Percentiles rank a stretch among this genome's conserved stretches.
phyloP scores from a whole-genome alignment of 2,113 vertebrate genomes.

The Buteo buteo region DNA sequence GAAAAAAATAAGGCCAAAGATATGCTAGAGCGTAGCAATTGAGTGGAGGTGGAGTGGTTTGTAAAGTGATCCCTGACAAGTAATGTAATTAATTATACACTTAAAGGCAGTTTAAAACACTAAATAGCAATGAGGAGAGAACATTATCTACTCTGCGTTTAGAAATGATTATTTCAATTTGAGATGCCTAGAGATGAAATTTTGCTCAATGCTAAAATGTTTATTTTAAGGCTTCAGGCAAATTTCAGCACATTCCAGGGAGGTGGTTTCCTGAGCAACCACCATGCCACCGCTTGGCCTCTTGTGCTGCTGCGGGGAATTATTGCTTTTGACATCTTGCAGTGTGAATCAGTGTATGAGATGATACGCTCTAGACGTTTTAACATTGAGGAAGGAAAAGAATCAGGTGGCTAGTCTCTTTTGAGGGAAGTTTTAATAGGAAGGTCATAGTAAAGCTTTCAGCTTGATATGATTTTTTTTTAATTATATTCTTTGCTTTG shows the following conservation, averaged over 20 bases:
- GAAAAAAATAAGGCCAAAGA: neutral
- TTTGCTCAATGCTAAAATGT: neutral
- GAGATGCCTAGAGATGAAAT: neutral
- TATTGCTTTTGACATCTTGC: neutral
- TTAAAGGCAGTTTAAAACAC: neutral
- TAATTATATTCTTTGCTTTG: neutral
- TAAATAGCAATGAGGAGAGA: neutral
- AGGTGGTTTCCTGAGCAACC: slow-evolving; percentile 16
- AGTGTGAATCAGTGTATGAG: neutral
- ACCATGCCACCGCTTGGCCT: accelerated
- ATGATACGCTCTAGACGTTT: accelerated
- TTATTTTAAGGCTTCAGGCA: slow-evolving; percentile 18
- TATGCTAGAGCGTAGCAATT: neutral
- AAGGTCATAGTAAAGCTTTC: neutral
- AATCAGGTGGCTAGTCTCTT: neutral
- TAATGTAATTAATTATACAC: neutral
- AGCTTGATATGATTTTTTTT: neutral
- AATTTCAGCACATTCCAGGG: neutral
- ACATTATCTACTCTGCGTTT: neutral
- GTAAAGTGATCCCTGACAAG: slow-evolving; percentile 9
- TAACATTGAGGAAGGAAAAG: neutral
- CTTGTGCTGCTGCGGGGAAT: neutral
- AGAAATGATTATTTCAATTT: neutral
- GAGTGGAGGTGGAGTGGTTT: slow-evolving; percentile 6
- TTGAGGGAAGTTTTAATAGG: neutral